Conservation (phyloP, 2,797 vertebrate species). For the Sorex maritimensis region DNA sequence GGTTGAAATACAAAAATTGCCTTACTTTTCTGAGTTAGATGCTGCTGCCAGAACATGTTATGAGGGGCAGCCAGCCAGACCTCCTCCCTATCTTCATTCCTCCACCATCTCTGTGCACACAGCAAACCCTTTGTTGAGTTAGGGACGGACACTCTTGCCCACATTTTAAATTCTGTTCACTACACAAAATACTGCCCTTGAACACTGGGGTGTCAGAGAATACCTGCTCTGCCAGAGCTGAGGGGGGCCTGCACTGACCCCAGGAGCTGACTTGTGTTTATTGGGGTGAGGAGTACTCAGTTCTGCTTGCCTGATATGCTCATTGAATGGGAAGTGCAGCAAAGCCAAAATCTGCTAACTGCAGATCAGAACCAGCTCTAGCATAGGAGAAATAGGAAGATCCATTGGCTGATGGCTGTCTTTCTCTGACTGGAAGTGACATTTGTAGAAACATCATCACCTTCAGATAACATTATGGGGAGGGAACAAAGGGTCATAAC, state of each 20-base stretch:
- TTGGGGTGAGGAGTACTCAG: neutral
- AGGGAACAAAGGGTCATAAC: neutral
- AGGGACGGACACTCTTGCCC: no score
- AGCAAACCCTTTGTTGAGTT: neutral
- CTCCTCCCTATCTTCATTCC: rapidly evolving
- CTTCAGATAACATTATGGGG: neutral
- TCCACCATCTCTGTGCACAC: neutral
- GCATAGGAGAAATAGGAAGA: neutral
- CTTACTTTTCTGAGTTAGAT: neutral
- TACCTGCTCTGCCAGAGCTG: neutral
- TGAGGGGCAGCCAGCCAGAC: neutral
- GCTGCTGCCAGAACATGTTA: neutral
- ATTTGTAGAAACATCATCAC: neutral
- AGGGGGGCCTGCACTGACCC: neutral
- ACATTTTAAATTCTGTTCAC: neutral
- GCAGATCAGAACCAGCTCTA: neutral
- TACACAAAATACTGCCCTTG: neutral
- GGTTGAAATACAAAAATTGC: neutral
- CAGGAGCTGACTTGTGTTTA: neutral
- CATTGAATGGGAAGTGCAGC: neutral
- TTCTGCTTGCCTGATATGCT: neutral
- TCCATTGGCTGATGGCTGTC: neutral
- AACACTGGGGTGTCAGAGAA: neutral
- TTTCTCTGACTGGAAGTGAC: neutral
- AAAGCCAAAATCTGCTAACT: neutral